Evolutionary conservation across 2,888 invertebrate genomes (phyloP), one percentile per base, ranked within the genome.

Genomic region (Prenolepis imparis): DNA sequence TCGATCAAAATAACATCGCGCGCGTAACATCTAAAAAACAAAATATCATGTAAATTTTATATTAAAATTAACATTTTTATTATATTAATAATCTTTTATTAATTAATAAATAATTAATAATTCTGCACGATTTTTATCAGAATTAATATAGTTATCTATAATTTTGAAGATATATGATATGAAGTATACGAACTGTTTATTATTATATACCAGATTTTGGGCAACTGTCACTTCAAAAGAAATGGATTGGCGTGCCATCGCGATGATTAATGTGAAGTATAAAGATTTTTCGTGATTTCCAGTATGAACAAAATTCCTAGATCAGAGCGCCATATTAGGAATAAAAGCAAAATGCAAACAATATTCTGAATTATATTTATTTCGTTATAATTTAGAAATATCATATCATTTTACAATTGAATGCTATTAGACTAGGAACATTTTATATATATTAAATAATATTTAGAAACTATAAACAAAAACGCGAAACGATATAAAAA

Each of bases 181-280:
- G 24, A 12, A 55, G 39, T 59, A 28, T 39, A 6, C 41, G 55
- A 32, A 41, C 59, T 68, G 32, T 61, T 61, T 36, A 68, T 28
- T 48, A 12, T n/a, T 61, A 32, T 59, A 57, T 12, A 59, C 36
- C 77, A 36, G 5, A 80, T 39, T 78, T 82, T 88, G 86, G 82
- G 88, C 88, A 88, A n/a, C 3, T 8, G 15, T 59, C 64, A 83
- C 73, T 88, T 87, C 83, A 64, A 86, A 68, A 70, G 84, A 83
- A 74, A 24, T 57, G 66, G 36, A 66, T 74, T 57, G 48, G 44
- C 73, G 44, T 44, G 83, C 41, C 41, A 24, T 41, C 15, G 24
- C 12, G 72, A 57, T 68, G 55, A 77, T 78, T 15, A 41, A 41
- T 11, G 48, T 18, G 41, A 15, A 18, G 9, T 74, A 12, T 74